Conservation (phyloP, 1,140 invertebrate genomes). For the Propsilocerus akamusi region DNA sequence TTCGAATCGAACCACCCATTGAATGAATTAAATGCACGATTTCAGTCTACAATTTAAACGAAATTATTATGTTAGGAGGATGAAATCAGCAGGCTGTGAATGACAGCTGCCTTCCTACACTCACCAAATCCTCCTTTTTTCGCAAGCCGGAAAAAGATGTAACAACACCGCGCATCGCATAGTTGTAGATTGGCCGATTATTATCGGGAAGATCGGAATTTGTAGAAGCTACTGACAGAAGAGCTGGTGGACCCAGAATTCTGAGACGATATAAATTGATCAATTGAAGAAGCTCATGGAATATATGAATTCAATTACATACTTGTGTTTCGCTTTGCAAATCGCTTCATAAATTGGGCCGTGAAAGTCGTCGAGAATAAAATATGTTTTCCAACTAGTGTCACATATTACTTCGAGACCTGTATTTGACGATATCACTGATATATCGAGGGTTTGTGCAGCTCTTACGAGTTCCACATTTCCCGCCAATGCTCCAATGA, state of each 20-base stretch:
- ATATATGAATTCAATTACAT: constrained; percentile 9
- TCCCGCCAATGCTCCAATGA: constrained; percentile 32
- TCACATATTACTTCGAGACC: constrained; percentile 36
- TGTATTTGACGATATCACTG: constrained; percentile 38
- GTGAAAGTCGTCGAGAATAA: constrained; percentile 49
- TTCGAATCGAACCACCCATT: constrained; percentile 86
- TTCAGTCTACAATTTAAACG: constrained; percentile 38
- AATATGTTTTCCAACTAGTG: constrained; percentile 41
- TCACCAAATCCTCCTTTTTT: constrained; percentile 70
- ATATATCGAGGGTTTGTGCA: constrained; percentile 40
- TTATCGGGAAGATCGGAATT: constrained; percentile 47
- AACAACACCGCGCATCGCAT: constrained; percentile 66
- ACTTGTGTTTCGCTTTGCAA: constrained; percentile 41
- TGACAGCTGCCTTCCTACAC: constrained; percentile 13
- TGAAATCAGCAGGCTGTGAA: neutral
- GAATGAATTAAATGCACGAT: constrained; percentile 74
- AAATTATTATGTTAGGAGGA: neutral
- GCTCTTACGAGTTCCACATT: constrained; percentile 31
- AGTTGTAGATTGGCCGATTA: constrained; percentile 64
- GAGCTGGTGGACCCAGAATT: constrained; percentile 54
- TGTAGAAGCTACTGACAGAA: constrained; percentile 51
- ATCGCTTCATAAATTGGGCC: constrained; percentile 41
- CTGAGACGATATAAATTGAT: constrained; percentile 20
- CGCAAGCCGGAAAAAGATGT: constrained; percentile 82
- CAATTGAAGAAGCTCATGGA: neutral